Conservation (phyloP, 1,140 invertebrate genomes). For the Sitophilus oryzae region DNA sequence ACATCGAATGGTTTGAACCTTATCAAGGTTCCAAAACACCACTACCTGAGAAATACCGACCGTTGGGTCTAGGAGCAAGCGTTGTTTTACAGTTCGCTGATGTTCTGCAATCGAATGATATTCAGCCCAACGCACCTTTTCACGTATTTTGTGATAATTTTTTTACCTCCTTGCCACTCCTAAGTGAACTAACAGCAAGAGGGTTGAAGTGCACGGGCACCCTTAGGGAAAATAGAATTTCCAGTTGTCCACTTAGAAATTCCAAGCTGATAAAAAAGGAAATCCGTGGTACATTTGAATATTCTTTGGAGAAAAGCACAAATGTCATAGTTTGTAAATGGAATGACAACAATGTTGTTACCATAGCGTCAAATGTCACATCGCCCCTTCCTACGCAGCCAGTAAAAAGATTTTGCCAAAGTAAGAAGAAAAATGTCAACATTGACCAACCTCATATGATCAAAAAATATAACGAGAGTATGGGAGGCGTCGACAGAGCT, state of each 20-base stretch:
- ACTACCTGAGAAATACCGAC: slow-evolving; percentile 9
- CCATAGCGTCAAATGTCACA: too few relatives aligned
- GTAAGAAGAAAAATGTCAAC: too few relatives aligned
- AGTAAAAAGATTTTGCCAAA: too few relatives aligned
- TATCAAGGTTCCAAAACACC: slow-evolving; percentile 17
- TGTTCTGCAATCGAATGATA: not conserved
- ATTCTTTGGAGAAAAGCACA: not conserved
- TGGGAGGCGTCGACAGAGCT: too few relatives aligned
- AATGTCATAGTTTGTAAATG: slow-evolving; percentile 21
- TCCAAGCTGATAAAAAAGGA: not conserved
- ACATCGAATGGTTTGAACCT: too few relatives aligned
- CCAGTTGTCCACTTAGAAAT: slow-evolving; percentile 2
- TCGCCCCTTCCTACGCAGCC: too few relatives aligned
- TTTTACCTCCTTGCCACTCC: slow-evolving; percentile 14
- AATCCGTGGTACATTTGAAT: not conserved
- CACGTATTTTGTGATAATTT: slow-evolving; percentile 21
- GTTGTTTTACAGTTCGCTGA: slow-evolving; percentile 14
- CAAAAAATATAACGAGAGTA: too few relatives aligned
- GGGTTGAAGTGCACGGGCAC: slow-evolving; percentile 13
- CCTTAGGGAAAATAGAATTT: slow-evolving; percentile 17
- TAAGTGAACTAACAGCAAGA: slow-evolving; percentile 6
- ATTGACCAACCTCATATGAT: too few relatives aligned
- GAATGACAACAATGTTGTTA: slow-evolving; percentile 26
- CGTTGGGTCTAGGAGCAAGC: slow-evolving; percentile 10
- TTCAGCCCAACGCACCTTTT: too few relatives aligned